These are phyloP conservation scores for Bolborhynchus lineola DNA, from an alignment of 2,113 vertebrate species.

Conservation along the genomic window DNA sequence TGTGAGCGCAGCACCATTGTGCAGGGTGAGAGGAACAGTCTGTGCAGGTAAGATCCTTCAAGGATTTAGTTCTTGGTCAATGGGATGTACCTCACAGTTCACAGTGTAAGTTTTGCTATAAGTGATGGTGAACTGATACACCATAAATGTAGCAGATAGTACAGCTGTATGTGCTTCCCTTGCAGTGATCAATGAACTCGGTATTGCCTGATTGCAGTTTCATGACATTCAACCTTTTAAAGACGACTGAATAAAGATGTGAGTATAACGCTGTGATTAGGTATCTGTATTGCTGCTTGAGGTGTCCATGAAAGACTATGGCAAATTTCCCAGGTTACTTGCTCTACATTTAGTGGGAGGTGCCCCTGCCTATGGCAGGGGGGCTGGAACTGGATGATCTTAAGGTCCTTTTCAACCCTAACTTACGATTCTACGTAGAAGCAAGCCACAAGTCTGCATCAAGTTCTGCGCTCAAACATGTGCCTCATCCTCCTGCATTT, in stretches of 20 bases:
- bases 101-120: fast-evolving
- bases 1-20: background rate
- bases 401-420: too few species aligned
- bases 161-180: fast-evolving
- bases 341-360: too few species aligned
- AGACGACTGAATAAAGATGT: background rate
- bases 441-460: too few species aligned
- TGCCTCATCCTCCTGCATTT: fast-evolving
- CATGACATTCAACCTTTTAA: fast-evolving
- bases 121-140: background rate
- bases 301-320: background rate
- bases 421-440: background rate
- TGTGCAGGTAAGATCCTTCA: background rate
- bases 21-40: background rate
- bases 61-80: background rate
- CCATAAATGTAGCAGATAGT: fast-evolving
- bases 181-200: background rate
- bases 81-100: background rate
- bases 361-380: too few species aligned
- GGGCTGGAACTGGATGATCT: too few species aligned
- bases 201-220: background rate
- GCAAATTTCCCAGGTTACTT: background rate
- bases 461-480: fast-evolving
- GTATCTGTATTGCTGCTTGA: fast-evolving
- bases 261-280: fast-evolving